Evolutionary conservation across 2,797 vertebrate genomes (phyloP).

Genomic region (Clamator glandarius): DNA sequence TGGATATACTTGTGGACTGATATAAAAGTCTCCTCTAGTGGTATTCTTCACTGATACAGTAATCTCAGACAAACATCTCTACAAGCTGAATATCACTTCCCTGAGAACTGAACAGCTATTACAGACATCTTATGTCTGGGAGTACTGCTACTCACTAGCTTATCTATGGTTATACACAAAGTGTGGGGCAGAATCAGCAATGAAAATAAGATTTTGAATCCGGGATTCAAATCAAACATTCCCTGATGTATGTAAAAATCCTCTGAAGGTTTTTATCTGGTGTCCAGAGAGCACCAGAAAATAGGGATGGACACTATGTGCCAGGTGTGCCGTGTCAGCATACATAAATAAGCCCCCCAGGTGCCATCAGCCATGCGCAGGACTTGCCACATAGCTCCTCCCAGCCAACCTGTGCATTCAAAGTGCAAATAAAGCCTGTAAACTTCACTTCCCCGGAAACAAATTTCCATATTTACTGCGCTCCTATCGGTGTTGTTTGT

Average conservation of each 20-base stretch:
- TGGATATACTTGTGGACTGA: neutral
- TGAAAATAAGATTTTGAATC: neutral
- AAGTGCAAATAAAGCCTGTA: neutral
- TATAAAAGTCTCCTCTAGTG: neutral
- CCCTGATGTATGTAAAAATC: neutral
- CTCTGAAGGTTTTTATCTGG: neutral
- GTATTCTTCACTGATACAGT: neutral
- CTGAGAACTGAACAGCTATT: neutral
- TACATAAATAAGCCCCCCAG: neutral
- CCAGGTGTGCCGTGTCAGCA: neutral
- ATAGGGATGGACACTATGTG: accelerated
- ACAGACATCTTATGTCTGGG: neutral
- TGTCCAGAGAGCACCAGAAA: neutral
- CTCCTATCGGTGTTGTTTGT: neutral
- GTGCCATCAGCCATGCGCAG: accelerated
- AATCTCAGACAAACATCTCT: neutral
- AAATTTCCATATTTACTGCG: neutral
- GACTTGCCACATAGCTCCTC: neutral
- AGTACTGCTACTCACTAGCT: neutral
- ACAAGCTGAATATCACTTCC: neutral
- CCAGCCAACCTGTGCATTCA: accelerated
- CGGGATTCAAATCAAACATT: neutral
- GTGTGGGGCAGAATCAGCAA: neutral
- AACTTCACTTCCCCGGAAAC: neutral
- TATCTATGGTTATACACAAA: neutral